Evolutionary conservation across 2,888 invertebrate genomes (phyloP), one percentile per base, ranked within the genome.

Genomic region (Apeira syringaria): DNA sequence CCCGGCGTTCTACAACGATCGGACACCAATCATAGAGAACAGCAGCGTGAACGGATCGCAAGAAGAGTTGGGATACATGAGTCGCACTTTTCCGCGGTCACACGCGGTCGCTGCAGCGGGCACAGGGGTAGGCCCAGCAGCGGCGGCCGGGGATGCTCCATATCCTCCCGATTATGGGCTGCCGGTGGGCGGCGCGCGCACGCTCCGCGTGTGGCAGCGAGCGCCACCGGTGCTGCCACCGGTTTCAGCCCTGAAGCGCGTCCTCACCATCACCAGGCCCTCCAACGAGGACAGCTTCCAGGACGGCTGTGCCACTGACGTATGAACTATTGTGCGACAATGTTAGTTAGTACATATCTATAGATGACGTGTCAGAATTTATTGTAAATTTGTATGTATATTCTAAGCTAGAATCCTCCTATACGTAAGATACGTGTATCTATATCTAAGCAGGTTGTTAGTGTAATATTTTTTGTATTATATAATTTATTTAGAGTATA

Each of bases 221-320:
- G 96, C 95, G 57, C 95, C 96, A 51, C 96, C 96, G 48, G 96
- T 96, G 43, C 85, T 96, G 70, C 96, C 96, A 17, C 97, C 96
- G 11, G 96, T 96, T 27, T 94, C 95, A 46, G 95, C 96, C 53
- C 91, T 96, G 56, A 97, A 97, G 80, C 93, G 96, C 53, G 96
- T 95, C 47, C 92, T 96, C 53, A 94, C 94, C 61, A 95, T 94
- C 80, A 95, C 94, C 65, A 93, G 97, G 71, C 96, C 96, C 77
- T 95, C 97, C 12, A 95, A 96, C 26, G 97, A 97, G 71, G 97
- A 97, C 81, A 96, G 96, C 50, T 97, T 97, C 79, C 97, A 97
- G 80, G 97, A 97, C 87, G 97, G 97, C 68, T 96, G 96, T 83
- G 97, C 97, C 59, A 97, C 97, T 59, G 97, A 97, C 84, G 97